Percentiles rank a stretch among this genome's conserved stretches.
Conservation (phyloP, 92 coral and sea anemone genomes). For the Porites lobata region DNA sequence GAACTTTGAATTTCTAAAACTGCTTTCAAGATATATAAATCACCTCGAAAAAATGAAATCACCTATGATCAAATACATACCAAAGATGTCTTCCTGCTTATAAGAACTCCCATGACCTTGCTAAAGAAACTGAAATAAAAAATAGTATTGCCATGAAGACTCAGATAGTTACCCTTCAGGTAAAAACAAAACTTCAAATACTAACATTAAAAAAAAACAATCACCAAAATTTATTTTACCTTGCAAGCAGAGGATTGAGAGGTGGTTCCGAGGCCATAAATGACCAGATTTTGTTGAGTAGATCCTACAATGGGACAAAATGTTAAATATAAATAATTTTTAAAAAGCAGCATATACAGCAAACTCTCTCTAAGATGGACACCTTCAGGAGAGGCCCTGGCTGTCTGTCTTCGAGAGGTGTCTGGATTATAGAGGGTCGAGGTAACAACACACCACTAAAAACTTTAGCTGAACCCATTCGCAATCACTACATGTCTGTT, state of each 20-base stretch:
- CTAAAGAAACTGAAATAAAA: conserved; percentile 87
- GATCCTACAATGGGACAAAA: conserved; percentile 64
- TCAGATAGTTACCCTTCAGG: neutral
- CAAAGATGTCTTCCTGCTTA: conserved; percentile 93
- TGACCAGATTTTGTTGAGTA: conserved; percentile 94
- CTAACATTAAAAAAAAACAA: neutral
- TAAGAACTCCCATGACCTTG: conserved; percentile 93
- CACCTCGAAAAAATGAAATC: neutral
- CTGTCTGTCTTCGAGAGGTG: no score
- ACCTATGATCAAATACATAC: conserved; percentile 55
- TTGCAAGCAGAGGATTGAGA: conserved; percentile 95
- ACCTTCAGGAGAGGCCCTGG: no score
- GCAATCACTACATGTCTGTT: no score
- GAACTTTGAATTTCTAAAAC: no score
- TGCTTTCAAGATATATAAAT: no score
- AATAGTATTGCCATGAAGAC: neutral
- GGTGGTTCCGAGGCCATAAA: conserved; percentile 95
- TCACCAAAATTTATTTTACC: conserved; percentile 52
- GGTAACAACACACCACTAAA: neutral
- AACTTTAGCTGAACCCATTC: no score
- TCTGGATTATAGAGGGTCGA: neutral
- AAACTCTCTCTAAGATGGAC: no score
- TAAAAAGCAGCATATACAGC: neutral
- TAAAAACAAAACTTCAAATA: neutral
- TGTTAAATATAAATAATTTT: neutral